phyloP scores from a whole-genome alignment of 2,888 invertebrate genomes.

The Acanthopleura granulata region DNA sequence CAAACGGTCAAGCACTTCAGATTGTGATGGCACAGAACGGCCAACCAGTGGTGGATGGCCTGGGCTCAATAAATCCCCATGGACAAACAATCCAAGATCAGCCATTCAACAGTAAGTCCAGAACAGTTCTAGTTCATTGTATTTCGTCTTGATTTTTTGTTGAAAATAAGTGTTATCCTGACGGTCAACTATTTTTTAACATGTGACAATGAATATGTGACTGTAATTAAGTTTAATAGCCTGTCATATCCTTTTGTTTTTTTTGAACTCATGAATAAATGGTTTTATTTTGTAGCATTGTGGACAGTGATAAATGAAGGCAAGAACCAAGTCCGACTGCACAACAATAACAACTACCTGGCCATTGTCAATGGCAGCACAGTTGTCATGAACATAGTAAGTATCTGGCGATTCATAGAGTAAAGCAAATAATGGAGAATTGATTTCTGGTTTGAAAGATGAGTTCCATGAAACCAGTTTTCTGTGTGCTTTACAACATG shows the following conservation, averaged over 20 bases:
- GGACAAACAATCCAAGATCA: conserved; percentile 20
- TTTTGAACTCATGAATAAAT: too few relatives aligned
- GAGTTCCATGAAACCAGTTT: too few relatives aligned
- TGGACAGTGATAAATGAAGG: conserved; percentile 67
- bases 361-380: conserved; percentile 55
- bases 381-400: conserved; percentile 53
- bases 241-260: too few relatives aligned
- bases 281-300: conserved; percentile 47
- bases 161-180: too few relatives aligned
- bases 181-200: too few relatives aligned
- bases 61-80: conserved; percentile 51
- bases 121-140: too few relatives aligned
- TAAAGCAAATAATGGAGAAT: too few relatives aligned
- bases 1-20: conserved; percentile 55
- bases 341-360: conserved; percentile 67
- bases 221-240: too few relatives aligned
- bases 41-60: conserved; percentile 58
- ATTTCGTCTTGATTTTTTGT: too few relatives aligned
- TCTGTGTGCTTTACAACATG: too few relatives aligned
- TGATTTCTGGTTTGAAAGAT: too few relatives aligned
- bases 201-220: too few relatives aligned
- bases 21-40: conserved; percentile 55
- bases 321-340: conserved; percentile 61
- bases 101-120: conserved; percentile 14
- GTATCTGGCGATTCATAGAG: conserved; percentile 21